Evolutionary conservation across 1,140 invertebrate species (phyloP).

Genomic region (Achatina immaculata): DNA sequence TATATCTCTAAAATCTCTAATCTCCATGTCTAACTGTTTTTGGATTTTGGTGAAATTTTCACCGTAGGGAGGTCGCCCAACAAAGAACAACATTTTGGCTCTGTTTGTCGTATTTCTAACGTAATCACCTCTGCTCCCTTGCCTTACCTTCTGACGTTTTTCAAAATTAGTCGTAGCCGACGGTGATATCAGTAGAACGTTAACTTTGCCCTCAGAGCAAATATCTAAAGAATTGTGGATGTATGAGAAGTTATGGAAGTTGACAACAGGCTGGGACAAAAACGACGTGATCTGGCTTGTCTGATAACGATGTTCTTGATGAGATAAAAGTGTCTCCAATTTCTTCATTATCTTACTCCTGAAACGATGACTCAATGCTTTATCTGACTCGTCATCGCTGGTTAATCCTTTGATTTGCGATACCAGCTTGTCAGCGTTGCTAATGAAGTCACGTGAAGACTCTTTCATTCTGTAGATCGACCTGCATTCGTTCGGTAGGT

Average conservation of each 20-base stretch:
- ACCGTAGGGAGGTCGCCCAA: slow-evolving; percentile 13
- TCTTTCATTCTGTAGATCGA: not conserved
- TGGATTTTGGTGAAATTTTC: not conserved
- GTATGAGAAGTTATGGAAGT: slow-evolving; percentile 28
- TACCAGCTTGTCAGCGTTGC: not conserved
- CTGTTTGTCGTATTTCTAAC: not conserved
- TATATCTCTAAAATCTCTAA: slow-evolving; percentile 77
- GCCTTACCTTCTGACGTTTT: not conserved
- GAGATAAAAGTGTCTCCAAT: not conserved
- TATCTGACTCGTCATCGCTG: not conserved
- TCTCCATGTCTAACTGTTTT: slow-evolving; percentile 71
- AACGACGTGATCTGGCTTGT: not conserved
- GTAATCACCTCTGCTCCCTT: not conserved
- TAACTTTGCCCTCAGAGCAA: not conserved
- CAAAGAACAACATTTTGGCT: slow-evolving; percentile 42
- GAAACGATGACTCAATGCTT: not conserved
- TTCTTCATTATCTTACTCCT: not conserved
- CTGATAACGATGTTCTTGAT: not conserved
- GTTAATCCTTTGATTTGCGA: not conserved
- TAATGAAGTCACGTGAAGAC: not conserved
- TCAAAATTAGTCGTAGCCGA: slow-evolving; percentile 19
- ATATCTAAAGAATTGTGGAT: not conserved
- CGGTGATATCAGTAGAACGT: slow-evolving; percentile 9
- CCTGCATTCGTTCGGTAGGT: not conserved
- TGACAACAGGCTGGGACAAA: slow-evolving; percentile 13